Conservation (phyloP, 1,140 invertebrate species). For the Trichoplusia ni region DNA sequence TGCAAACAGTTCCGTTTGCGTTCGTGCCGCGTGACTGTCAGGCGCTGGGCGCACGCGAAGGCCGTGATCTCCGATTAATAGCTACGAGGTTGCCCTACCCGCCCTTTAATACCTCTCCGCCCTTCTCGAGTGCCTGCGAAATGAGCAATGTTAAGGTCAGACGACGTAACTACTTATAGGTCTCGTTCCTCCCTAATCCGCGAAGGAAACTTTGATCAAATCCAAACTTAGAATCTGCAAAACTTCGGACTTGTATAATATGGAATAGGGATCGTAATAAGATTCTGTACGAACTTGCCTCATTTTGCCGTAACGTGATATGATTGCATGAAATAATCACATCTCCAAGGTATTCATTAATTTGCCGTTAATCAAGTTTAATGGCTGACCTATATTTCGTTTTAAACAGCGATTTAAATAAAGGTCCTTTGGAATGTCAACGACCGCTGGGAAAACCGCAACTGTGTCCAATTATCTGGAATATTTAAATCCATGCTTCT, state of each 20-base stretch:
- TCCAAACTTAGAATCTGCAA: slow-evolving; percentile 11
- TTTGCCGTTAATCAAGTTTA: no score
- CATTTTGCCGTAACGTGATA: background rate
- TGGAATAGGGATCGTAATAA: slow-evolving; percentile 14
- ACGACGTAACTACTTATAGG: slow-evolving; percentile 24
- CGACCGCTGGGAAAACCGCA: no score
- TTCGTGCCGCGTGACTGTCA: slow-evolving; percentile 52
- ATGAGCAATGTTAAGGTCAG: slow-evolving; percentile 57
- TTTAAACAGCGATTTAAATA: no score
- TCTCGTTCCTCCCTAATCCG: background rate
- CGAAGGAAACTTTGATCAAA: slow-evolving; percentile 14
- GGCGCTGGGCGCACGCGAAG: slow-evolving; percentile 69
- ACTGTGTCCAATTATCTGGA: no score
- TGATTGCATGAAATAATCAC: background rate
- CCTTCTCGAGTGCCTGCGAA: slow-evolving; percentile 46
- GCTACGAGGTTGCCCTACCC: slow-evolving; percentile 49
- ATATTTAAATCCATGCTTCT: no score
- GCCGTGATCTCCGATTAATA: slow-evolving; percentile 62
- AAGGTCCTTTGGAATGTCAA: no score
- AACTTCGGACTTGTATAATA: background rate
- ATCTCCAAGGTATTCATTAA: background rate
- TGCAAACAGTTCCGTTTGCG: slow-evolving; percentile 52
- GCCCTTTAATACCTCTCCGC: slow-evolving; percentile 63
- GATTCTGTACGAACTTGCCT: slow-evolving; percentile 7
- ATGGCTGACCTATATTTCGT: no score